A percentile compares a stretch with the other conserved stretches of the same genome.
phyloP scores from a whole-genome alignment of 2,113 vertebrate genomes.

The Macaca nemestrina region DNA sequence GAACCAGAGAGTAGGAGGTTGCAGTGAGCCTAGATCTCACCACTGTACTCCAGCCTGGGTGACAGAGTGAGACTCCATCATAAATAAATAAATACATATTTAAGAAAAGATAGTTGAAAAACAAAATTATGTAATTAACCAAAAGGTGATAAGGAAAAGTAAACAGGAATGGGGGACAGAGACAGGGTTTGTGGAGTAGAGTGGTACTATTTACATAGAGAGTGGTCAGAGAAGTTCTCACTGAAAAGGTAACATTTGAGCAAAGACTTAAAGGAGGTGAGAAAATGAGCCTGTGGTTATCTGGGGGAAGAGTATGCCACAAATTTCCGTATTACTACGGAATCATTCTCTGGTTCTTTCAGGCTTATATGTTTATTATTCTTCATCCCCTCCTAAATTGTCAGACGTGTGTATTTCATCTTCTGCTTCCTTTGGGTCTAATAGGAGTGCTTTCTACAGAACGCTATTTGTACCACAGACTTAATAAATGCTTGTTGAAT shows the following conservation, averaged over 20 bases:
- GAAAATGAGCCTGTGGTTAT: neutral
- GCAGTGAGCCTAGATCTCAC: no score
- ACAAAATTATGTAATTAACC: neutral
- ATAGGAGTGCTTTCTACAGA: conserved; percentile 50
- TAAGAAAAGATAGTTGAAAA: neutral
- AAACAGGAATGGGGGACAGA: neutral
- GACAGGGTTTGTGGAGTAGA: neutral
- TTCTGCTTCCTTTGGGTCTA: conserved; percentile 52
- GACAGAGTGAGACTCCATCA: no score
- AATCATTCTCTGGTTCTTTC: neutral
- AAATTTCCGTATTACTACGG: neutral
- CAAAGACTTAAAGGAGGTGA: neutral
- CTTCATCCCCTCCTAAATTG: neutral
- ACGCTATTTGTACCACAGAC: conserved; percentile 55
- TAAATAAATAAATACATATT: neutral
- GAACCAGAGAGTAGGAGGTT: no score
- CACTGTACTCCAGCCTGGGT: no score
- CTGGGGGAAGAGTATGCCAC: neutral
- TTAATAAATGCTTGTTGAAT: conserved; percentile 71
- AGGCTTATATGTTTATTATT: neutral
- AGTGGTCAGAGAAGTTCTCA: neutral
- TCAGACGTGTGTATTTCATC: conserved; percentile 23
- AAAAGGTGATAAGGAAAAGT: neutral
- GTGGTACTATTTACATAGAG: neutral
- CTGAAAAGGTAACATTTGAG: neutral